Percentiles rank a stretch among this genome's conserved stretches.
Conservation (phyloP, 1,140 invertebrate genomes). For the Drosophila lacertosa region DNA sequence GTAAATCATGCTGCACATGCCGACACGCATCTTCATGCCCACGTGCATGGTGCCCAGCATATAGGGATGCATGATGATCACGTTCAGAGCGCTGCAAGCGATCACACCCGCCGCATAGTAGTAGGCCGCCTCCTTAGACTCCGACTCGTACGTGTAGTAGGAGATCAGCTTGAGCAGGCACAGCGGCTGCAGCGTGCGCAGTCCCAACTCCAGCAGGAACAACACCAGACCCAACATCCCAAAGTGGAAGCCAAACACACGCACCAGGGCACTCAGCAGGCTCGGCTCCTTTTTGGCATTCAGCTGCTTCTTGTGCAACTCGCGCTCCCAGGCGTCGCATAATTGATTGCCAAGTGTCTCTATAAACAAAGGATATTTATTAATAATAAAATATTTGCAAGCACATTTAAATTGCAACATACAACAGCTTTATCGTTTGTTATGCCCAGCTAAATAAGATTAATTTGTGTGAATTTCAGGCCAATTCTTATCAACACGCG, state of each 20-base stretch:
- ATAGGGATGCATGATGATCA: slow-evolving; percentile 91
- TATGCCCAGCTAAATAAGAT: not conserved
- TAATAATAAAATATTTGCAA: slow-evolving; percentile 22
- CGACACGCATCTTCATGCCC: slow-evolving; percentile 91
- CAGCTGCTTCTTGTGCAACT: slow-evolving; percentile 46
- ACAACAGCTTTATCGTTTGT: not conserved
- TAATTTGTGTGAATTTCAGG: slow-evolving; percentile 1
- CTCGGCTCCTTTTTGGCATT: slow-evolving; percentile 67
- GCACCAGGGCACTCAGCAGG: slow-evolving; percentile 53
- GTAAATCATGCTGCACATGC: slow-evolving; percentile 92
- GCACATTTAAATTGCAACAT: not conserved
- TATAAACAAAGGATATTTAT: slow-evolving; percentile 34
- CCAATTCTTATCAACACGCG: slow-evolving; percentile 15
- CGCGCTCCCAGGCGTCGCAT: slow-evolving; percentile 66
- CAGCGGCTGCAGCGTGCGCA: slow-evolving; percentile 88
- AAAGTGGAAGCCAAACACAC: slow-evolving; percentile 72
- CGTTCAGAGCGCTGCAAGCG: slow-evolving; percentile 88
- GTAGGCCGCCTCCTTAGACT: slow-evolving; percentile 86
- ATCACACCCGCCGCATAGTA: slow-evolving; percentile 88
- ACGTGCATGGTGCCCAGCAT: slow-evolving; percentile 90
- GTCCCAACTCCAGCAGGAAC: slow-evolving; percentile 68
- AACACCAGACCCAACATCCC: slow-evolving; percentile 66
- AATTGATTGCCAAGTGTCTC: slow-evolving; percentile 73
- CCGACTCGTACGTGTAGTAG: slow-evolving; percentile 85
- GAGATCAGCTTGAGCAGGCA: slow-evolving; percentile 89